Base-by-base conservation (phyloP, 2,888 invertebrate genomes). In the Ophion costatus region DNA sequence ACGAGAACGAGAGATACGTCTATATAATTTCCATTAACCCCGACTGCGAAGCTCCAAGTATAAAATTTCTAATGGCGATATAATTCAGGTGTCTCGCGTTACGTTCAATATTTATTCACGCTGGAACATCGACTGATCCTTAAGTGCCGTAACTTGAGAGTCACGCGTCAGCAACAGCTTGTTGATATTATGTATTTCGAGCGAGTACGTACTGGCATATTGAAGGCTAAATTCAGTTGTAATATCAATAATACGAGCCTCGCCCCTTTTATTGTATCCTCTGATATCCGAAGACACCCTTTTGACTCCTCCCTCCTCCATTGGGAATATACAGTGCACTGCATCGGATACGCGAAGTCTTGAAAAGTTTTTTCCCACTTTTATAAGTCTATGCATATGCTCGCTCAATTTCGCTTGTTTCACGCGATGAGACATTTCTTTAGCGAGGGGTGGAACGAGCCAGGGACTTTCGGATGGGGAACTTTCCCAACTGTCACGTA, bases 71-170 rank as follows among this genome's bases (percentile, higher is more conserved):
- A 64, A 70, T 59, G 64, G 20, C 57, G 75, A n/a, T 64, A 80
- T 64, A 57, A 75, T 75, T 75, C 24, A 45, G 64, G 61, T 33
- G 42, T 70, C 70, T 75, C 70, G 57, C 29, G 64, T 83, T 80
- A 45, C 79, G 59, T 61, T 45, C 75, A 64, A 75, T 83, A 83
- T 83, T 80, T 70, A 71, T 76, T 80, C 70, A 63, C 38, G 51
- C 57, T n/a, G 22, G 2, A 70, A 70, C 29, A 56, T 80, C 71
- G 69, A 42, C 17, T 69, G 74, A 69, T 45, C 82, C 66, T 51
- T 69, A 64, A 83, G 78, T 74, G 69, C 51, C 59, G 82, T 77
- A 82, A 82, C 77, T 66, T 59, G 77, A 82, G 77, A 78, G 67
- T 42, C 74, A 67, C 45, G 9, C 38, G 83, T 59, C 29, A 80